These are phyloP conservation scores for Distichodus sexfasciatus DNA, from an alignment of 2,797 vertebrate species.

Conservation along the genomic window DNA sequence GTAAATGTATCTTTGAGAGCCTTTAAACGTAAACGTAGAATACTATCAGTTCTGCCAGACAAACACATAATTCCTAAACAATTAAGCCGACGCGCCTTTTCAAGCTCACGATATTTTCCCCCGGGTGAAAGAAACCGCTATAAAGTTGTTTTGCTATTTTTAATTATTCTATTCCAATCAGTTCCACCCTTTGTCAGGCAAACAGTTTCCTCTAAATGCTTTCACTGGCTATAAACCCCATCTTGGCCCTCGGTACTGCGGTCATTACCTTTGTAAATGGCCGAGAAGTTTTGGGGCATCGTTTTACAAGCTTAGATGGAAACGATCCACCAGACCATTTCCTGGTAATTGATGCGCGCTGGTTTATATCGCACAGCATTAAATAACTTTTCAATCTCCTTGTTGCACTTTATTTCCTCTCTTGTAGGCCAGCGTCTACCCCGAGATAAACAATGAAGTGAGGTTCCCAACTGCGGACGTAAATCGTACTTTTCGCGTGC, in stretches of 20 bases:
- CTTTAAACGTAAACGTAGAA: too few relatives aligned
- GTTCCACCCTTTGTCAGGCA: background rate
- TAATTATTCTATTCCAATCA: background rate
- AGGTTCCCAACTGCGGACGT: background rate
- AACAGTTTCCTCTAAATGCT: background rate
- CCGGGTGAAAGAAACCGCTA: background rate
- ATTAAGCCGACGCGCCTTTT: too few relatives aligned
- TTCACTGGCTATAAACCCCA: constrained; percentile 19
- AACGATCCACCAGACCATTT: constrained; percentile 18
- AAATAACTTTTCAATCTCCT: constrained; percentile 22
- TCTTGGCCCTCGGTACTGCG: background rate
- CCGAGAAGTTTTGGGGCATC: constrained; percentile 3
- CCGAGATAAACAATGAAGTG: background rate
- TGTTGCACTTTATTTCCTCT: background rate
- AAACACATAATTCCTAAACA: too few relatives aligned
- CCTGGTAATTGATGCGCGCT: constrained; percentile 10
- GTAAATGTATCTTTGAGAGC: too few relatives aligned
- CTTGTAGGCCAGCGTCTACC: background rate
- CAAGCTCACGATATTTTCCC: too few relatives aligned
- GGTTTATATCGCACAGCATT: constrained; percentile 10
- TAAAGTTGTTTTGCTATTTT: background rate
- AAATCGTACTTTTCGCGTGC: background rate
- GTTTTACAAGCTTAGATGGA: constrained; percentile 25
- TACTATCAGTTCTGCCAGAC: background rate
- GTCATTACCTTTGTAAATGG: constrained; percentile 22